phyloP scores from a whole-genome alignment of 2,888 invertebrate genomes.

The Aphelenchoides bicaudatus region DNA sequence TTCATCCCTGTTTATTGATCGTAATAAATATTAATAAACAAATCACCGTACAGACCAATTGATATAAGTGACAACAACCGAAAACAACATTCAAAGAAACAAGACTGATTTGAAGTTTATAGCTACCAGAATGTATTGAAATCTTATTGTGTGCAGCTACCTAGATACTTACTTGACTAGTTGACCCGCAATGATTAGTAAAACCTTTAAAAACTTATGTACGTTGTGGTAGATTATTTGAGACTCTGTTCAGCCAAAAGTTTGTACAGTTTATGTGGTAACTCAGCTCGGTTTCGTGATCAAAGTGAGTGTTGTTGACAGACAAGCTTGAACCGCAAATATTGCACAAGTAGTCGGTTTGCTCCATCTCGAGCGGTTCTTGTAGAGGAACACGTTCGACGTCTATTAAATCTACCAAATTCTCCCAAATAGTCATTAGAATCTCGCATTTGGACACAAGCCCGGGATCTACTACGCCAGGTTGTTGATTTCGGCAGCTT shows the following conservation, averaged over 20 bases:
- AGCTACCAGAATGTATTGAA: too few relatives aligned
- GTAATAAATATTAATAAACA: too few relatives aligned
- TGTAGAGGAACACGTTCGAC: constrained; percentile 1
- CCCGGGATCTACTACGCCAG: neutral
- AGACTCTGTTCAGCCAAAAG: constrained; percentile 51
- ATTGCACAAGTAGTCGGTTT: constrained; percentile 16
- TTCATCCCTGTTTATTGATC: too few relatives aligned
- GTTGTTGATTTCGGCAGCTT: constrained; percentile 9
- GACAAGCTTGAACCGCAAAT: constrained; percentile 8
- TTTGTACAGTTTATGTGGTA: constrained; percentile 52
- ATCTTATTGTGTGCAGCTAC: too few relatives aligned
- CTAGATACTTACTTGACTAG: too few relatives aligned
- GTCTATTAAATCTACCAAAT: constrained; percentile 8
- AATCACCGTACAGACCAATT: too few relatives aligned
- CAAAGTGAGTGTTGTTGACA: constrained; percentile 17
- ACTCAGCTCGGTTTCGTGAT: constrained; percentile 6
- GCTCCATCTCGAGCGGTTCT: constrained; percentile 3
- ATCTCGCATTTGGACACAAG: constrained; percentile 15
- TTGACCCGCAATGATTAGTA: too few relatives aligned
- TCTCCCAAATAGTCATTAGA: constrained; percentile 3
- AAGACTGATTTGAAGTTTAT: too few relatives aligned
- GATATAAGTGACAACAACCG: too few relatives aligned
- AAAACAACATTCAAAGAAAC: too few relatives aligned
- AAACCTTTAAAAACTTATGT: too few relatives aligned
- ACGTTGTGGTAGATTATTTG: constrained; percentile 46